These are phyloP conservation scores for Rhagoletis zephyria DNA, from an alignment of 1,140 invertebrate species.

Conservation along the genomic window DNA sequence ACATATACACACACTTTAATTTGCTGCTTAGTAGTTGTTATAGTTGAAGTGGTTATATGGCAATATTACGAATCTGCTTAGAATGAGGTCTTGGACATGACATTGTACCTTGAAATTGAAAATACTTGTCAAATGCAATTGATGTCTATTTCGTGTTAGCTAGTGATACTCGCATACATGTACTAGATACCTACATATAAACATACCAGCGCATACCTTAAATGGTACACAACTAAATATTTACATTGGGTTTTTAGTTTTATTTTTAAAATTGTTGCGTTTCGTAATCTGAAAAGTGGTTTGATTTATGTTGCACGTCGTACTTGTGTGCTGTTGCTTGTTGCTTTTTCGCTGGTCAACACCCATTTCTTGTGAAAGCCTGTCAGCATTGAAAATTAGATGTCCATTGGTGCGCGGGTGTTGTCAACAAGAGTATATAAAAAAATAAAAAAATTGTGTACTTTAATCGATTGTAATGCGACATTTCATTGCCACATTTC, in stretches of 20 bases:
- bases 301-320: conserved; percentile 44
- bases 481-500: conserved; percentile 44
- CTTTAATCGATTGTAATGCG: neutral
- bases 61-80: conserved; percentile 38
- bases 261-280: conserved; percentile 1
- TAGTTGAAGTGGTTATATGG: neutral
- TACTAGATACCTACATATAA: neutral
- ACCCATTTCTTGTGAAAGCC: conserved; percentile 49
- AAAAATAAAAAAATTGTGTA: neutral
- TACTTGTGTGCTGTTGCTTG: neutral
- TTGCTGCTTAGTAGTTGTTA: neutral
- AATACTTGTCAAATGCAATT: conserved; percentile 36
- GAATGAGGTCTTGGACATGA: conserved; percentile 50
- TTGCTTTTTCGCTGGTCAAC: conserved; percentile 13
- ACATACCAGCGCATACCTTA: conserved; percentile 12
- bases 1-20: neutral
- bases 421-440: neutral
- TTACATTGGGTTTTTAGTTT: conserved; percentile 8
- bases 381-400: neutral
- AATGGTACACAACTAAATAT: neutral
- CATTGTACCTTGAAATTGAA: conserved; percentile 52
- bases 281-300: conserved; percentile 46
- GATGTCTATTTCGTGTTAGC: conserved; percentile 34
- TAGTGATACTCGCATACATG: conserved; percentile 17
- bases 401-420: conserved; percentile 37